Evolutionary conservation across 1,140 invertebrate species (phyloP), one percentile per base, ranked within the genome.

Genomic region (Drosophila aff.): DNA sequence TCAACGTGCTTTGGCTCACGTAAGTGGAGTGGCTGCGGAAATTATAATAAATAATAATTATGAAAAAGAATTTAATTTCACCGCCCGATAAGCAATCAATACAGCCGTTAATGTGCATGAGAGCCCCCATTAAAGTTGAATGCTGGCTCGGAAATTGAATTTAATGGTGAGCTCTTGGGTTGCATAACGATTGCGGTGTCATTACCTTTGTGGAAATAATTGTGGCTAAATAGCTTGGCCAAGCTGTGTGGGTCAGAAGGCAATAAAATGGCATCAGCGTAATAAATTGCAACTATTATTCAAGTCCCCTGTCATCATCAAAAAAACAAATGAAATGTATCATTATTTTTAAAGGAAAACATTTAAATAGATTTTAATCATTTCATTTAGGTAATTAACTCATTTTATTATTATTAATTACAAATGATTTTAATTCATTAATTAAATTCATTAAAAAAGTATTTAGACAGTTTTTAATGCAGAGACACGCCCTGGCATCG

Each of bases 21-120:
- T 72, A 65, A 49, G 65, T 49, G 43, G 68, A 50, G 44, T 60
- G n/a, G 21, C 21, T 26, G 68, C 44, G 66, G 44, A 72, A 52
- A 72, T 72, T 72, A 73, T 72, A 60, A 73, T 72, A 52, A 73
- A 72, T 73, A 60, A 60, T 73, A 72, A 73, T 73, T 73, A 43
- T 49, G 38, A 13, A 26, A 64, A 76, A 38, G 43, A 77, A 68
- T 68, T 68, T 43, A 55, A 74, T 74, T 55, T 74, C 33, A 18
- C 33, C 21, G 36, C 13, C n/a, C 67, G 43, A 60, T 71, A 49
- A 46, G 41, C 38, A 59, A 40, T 52, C 36, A 44, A 46, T 53
- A 49, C 40, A 41, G 26, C 13, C n/a, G n/a, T n/a, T 66, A 38
- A 65, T 36, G 38, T 10, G 15, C n/a, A 46, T 36, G 16, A 33